Evolutionary conservation across 2,113 vertebrate species (phyloP).

Genomic region (Aldabrachelys gigantea): DNA sequence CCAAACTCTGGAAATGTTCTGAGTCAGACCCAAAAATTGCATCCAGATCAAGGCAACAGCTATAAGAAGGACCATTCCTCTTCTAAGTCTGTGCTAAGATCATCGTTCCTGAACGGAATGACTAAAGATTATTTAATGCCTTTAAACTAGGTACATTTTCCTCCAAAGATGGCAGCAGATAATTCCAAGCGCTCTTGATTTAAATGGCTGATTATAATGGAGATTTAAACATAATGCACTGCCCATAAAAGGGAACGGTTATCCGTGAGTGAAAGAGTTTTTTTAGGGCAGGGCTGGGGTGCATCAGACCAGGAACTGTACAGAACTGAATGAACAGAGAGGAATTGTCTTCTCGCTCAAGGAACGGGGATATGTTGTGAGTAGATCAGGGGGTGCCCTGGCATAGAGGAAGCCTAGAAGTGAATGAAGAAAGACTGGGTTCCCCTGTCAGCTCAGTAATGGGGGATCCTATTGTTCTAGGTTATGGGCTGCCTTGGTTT

Average conservation of each 20-base stretch:
- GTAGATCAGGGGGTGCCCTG: not conserved
- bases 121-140: conserved; percentile 27
- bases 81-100: not conserved
- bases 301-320: not conserved
- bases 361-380: not conserved
- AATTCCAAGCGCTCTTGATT: conserved; percentile 4
- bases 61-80: conserved; percentile 30
- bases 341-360: not conserved
- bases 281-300: not conserved
- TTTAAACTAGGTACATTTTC: conserved; percentile 13
- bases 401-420: not conserved
- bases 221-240: conserved; percentile 28
- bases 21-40: conserved; percentile 62
- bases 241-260: not conserved
- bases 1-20: conserved; percentile 41
- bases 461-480: not conserved
- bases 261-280: not conserved
- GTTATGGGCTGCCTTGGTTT: not conserved
- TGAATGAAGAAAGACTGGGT: not conserved
- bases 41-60: conserved; percentile 54
- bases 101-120: not conserved
- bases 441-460: not conserved
- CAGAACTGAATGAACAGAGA: not conserved
- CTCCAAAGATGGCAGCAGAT: conserved; percentile 47
- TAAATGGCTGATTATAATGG: conserved; percentile 34